Conservation (phyloP, 2,113 vertebrate genomes). For the Podocnemis expansa region DNA sequence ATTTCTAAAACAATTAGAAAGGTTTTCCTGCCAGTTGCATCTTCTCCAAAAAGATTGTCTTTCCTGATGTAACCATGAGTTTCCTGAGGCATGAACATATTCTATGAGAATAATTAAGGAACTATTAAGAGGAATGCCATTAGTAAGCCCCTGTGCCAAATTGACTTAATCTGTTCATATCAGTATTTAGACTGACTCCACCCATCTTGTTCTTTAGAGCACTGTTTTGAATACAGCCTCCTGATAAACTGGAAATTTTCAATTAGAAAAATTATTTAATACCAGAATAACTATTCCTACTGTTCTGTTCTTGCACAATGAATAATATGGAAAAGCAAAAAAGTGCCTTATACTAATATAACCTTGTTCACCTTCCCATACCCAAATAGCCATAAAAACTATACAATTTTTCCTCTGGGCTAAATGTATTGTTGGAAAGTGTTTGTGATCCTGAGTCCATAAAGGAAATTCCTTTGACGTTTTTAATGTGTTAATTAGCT, state of each 20-base stretch:
- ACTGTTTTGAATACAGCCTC: not conserved
- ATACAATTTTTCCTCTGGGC: not conserved
- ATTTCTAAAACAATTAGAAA: too few relatives aligned
- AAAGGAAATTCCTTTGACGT: not conserved
- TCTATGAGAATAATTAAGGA: not conserved
- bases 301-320: not conserved
- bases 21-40: not conserved
- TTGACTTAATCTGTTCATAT: not conserved
- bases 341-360: not conserved
- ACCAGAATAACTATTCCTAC: not conserved
- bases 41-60: not conserved
- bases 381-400: not conserved
- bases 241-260: not conserved
- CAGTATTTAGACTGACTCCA: not conserved
- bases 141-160: not conserved
- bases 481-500: not conserved
- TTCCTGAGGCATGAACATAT: too few relatives aligned
- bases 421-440: fast-evolving
- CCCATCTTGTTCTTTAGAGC: not conserved
- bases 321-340: not conserved
- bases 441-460: not conserved
- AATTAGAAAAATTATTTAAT: not conserved
- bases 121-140: not conserved
- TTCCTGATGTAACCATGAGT: not conserved
- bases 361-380: not conserved